Evolutionary conservation across 2,797 vertebrate genomes (phyloP).

Genomic region (Typhlichthys subterraneus): DNA sequence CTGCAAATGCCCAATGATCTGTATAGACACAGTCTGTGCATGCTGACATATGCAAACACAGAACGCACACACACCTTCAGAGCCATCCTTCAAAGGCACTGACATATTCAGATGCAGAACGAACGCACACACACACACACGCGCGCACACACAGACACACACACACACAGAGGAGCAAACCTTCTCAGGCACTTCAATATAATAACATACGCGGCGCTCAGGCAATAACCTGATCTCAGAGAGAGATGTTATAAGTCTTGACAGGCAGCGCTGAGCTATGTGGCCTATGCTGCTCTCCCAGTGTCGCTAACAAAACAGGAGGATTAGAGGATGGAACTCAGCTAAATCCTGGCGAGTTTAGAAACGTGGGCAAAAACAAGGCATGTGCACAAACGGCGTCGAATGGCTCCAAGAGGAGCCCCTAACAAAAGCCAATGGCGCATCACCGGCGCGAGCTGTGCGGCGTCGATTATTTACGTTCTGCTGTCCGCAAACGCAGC

Average conservation of each 20-base stretch:
- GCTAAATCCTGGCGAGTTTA: conserved; percentile 69
- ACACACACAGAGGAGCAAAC: conserved; percentile 11
- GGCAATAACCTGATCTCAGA: conserved; percentile 70
- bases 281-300: conserved; percentile 60
- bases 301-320: conserved; percentile 75
- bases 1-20: too few relatives aligned
- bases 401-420: conserved; percentile 53
- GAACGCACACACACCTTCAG: background rate
- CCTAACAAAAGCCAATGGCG: conserved; percentile 66
- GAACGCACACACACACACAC: conserved; percentile 14
- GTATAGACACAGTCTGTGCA: too few relatives aligned
- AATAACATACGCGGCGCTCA: conserved; percentile 58
- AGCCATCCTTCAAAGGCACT: too few relatives aligned
- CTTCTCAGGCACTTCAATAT: conserved; percentile 65
- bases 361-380: conserved; percentile 65
- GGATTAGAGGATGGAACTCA: conserved; percentile 75
- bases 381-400: conserved; percentile 59
- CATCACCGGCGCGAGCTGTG: conserved; percentile 65
- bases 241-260: conserved; percentile 70
- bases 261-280: conserved; percentile 63
- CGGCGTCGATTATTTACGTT: conserved; percentile 55
- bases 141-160: conserved; percentile 27
- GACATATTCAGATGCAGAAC: too few relatives aligned
- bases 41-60: background rate
- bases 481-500: conserved; percentile 39